A percentile compares a stretch with the other conserved stretches of the same genome.
Evolutionary conservation across 2,113 vertebrate species (phyloP).

Genomic region (Tapirus terrestris): DNA sequence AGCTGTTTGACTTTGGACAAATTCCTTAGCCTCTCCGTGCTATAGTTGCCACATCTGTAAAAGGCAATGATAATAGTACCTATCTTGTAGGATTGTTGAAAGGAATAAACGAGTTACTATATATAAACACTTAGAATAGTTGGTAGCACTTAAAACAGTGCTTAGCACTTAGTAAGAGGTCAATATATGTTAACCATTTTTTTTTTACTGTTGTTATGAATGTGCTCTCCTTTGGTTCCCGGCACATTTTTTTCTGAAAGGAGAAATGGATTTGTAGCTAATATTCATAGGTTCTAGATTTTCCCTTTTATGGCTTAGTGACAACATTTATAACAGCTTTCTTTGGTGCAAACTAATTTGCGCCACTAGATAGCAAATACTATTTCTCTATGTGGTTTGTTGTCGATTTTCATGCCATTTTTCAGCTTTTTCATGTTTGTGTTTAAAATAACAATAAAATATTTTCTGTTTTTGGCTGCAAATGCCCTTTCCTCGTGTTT

Average conservation of each 20-base stretch:
- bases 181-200: not conserved
- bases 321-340: not conserved
- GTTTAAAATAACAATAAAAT: not conserved
- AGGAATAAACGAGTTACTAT: not conserved
- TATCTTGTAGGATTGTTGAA: not conserved
- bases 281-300: not conserved
- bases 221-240: not conserved
- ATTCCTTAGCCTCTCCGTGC: not conserved
- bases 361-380: not conserved
- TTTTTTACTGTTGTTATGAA: not conserved
- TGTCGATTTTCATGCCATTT: conserved; percentile 13
- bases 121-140: not conserved
- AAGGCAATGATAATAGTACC: not conserved
- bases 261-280: not conserved
- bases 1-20: not conserved
- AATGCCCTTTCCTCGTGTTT: conserved; percentile 32
- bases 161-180: not conserved
- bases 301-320: not conserved
- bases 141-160: not conserved
- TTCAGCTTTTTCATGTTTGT: conserved; percentile 25
- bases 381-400: not conserved
- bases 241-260: not conserved
- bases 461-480: conserved; percentile 19
- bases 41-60: not conserved
- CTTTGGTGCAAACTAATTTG: not conserved